Percentiles rank a stretch among this genome's conserved stretches.
These are phyloP conservation scores for Pelobates fuscus DNA, from an alignment of 2,113 vertebrate species.

Conservation along the genomic window DNA sequence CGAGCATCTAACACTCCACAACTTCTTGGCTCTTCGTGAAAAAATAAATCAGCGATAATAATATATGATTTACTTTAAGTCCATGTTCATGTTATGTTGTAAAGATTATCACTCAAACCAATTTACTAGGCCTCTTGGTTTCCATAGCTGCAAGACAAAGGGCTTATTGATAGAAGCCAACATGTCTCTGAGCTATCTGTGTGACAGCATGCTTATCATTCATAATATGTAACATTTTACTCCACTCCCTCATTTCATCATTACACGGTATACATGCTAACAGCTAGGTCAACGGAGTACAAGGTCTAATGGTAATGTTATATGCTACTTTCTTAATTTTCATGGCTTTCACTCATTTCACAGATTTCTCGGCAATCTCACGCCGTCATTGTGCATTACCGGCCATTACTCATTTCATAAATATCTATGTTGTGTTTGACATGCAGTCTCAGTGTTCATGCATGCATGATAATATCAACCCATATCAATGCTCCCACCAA, in stretches of 20 bases:
- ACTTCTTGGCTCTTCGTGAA: too few species aligned
- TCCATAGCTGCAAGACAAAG: conserved; percentile 32
- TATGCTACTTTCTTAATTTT: conserved; percentile 1
- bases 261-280: conserved; percentile 33
- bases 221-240: conserved; percentile 47
- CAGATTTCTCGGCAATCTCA: too few species aligned
- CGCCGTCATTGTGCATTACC: too few species aligned
- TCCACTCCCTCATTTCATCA: conserved; percentile 42
- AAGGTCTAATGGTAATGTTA: not conserved
- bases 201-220: conserved; percentile 31
- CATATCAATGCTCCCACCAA: too few species aligned
- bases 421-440: too few species aligned
- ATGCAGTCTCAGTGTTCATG: too few species aligned
- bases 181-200: conserved; percentile 27
- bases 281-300: conserved; percentile 42
- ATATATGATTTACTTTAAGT: conserved; percentile 12
- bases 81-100: conserved; percentile 21
- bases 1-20: too few species aligned
- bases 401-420: too few species aligned
- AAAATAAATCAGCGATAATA: too few species aligned
- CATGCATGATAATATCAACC: too few species aligned
- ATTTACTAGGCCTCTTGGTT: not conserved
- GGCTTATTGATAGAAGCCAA: conserved; percentile 32
- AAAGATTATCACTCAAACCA: conserved; percentile 29
- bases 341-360: conserved; percentile 20